Evolutionary conservation across 2,113 vertebrate genomes (phyloP).

Genomic region (Henicopernis longicauda): DNA sequence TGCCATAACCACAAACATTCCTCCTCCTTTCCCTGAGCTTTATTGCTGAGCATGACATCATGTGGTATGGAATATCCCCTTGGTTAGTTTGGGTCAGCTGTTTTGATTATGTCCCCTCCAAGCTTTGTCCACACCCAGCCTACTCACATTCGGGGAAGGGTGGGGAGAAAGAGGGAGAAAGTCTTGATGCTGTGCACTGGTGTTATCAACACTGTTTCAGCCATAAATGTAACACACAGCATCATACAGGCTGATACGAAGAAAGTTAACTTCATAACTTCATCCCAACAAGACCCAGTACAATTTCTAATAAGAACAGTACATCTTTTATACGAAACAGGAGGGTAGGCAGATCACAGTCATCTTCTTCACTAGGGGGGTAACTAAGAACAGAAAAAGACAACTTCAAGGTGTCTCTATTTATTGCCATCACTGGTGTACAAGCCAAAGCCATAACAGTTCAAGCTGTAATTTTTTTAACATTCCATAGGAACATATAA

Average conservation of each 20-base stretch:
- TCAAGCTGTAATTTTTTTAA: not conserved
- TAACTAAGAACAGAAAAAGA: not conserved
- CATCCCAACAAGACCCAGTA: not conserved
- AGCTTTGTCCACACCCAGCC: not conserved
- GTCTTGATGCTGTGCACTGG: not conserved
- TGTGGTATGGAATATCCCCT: not conserved
- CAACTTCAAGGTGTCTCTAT: not conserved
- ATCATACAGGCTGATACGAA: not conserved
- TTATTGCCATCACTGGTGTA: not conserved
- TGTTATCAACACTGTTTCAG: not conserved
- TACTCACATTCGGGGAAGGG: not conserved
- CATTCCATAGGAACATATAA: not conserved
- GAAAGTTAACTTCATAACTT: not conserved
- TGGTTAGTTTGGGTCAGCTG: not conserved
- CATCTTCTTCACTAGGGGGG: not conserved
- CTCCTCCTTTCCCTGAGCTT: not conserved
- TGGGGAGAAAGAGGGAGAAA: not conserved
- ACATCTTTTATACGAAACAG: not conserved
- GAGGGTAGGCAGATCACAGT: not conserved
- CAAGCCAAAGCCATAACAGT: not conserved
- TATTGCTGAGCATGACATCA: not conserved
- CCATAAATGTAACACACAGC: not conserved
- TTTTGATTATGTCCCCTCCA: not conserved
- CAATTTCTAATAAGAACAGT: not conserved
- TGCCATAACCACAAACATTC: not conserved